Conservation (phyloP, 2,888 invertebrate genomes). For the Labia minor region DNA sequence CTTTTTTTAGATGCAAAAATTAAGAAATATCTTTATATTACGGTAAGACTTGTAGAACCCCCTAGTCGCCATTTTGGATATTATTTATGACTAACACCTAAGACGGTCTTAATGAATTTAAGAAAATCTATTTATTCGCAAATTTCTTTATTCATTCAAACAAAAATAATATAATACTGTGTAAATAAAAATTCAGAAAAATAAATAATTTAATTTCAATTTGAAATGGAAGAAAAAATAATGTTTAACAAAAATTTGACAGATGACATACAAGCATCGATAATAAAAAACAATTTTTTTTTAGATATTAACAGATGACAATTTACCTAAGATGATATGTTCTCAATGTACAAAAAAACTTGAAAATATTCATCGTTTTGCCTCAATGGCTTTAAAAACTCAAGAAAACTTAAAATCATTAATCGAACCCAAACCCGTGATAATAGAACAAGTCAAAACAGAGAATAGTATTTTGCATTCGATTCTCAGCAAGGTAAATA, state of each 20-base stretch:
- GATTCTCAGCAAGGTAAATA: constrained; percentile 43
- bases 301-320: constrained; percentile 55
- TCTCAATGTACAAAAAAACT: constrained; percentile 51
- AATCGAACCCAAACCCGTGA: constrained; percentile 24
- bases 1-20: constrained; percentile 55
- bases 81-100: not conserved
- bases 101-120: not conserved
- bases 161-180: no score
- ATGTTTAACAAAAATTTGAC: not conserved
- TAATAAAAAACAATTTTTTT: constrained; percentile 24
- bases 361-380: constrained; percentile 55
- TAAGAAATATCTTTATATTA: constrained; percentile 54
- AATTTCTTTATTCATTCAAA: no score
- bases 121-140: not conserved
- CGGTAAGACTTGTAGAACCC: constrained; percentile 41
- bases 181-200: not conserved
- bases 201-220: not conserved
- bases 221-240: not conserved
- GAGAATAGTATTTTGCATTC: constrained; percentile 42
- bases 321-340: constrained; percentile 57
- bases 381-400: constrained; percentile 51
- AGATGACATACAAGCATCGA: not conserved
- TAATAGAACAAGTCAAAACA: constrained; percentile 35
- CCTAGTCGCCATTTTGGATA: not conserved
- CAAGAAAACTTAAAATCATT: constrained; percentile 45